phyloP scores from a whole-genome alignment of 2,113 vertebrate genomes.

The Drymodes brunneopygia region DNA sequence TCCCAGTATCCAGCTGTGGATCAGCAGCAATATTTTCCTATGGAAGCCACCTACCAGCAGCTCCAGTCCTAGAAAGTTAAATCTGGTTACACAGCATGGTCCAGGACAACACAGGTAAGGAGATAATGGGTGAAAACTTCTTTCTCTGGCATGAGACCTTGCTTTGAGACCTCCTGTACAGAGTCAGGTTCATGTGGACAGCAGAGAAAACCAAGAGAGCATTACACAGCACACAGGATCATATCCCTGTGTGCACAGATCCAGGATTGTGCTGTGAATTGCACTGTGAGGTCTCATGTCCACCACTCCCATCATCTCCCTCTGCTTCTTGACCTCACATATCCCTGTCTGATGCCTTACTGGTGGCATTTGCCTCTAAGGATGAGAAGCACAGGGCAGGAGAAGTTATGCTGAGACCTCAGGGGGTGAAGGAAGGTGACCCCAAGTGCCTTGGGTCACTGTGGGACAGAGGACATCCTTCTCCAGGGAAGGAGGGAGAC shows the following conservation, averaged over 20 bases:
- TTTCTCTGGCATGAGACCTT: background rate
- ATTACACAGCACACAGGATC: rapidly evolving
- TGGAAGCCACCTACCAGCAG: background rate
- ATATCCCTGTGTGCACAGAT: background rate
- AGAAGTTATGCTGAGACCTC: background rate
- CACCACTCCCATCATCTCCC: background rate
- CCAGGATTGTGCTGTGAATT: background rate
- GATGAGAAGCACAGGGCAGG: background rate
- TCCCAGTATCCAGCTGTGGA: background rate
- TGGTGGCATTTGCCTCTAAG: background rate
- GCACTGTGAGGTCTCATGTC: background rate
- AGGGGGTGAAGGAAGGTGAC: background rate
- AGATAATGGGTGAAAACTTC: background rate
- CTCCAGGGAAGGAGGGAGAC: background rate
- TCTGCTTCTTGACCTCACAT: background rate
- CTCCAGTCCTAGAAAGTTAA: background rate
- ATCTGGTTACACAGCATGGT: background rate
- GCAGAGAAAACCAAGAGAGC: background rate
- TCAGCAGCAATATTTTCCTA: background rate
- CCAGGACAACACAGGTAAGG: background rate
- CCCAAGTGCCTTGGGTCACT: background rate
- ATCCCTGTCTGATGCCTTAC: background rate
- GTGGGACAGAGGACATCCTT: background rate
- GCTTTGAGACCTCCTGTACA: background rate
- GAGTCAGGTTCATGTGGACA: background rate